Conservation (phyloP, 2,797 vertebrate species). For the Pipistrellus kuhlii region DNA sequence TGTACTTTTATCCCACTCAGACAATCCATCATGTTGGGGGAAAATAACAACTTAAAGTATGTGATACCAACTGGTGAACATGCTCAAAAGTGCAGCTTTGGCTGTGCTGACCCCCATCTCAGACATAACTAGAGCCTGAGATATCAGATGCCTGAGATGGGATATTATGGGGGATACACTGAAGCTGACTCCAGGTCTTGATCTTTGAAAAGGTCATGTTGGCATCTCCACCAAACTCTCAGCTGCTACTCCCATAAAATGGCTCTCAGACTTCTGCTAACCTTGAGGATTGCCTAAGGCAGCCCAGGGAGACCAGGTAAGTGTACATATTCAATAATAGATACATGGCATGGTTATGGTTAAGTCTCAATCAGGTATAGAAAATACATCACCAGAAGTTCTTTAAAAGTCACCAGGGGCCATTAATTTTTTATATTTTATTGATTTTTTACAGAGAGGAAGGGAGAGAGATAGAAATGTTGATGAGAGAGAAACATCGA, state of each 20-base stretch:
- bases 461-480: too few relatives aligned
- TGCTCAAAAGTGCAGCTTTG: constrained; percentile 45
- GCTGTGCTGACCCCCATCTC: too few relatives aligned
- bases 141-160: neutral
- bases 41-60: neutral
- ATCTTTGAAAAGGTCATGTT: neutral
- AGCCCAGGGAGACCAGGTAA: neutral
- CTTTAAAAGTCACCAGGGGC: constrained; percentile 14
- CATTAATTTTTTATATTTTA: too few relatives aligned
- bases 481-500: too few relatives aligned
- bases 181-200: neutral
- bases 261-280: neutral
- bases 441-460: too few relatives aligned
- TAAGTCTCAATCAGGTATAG: neutral
- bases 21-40: neutral
- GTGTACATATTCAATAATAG: neutral
- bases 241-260: neutral
- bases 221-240: neutral
- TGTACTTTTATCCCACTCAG: neutral
- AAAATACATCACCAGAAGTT: constrained; percentile 7
- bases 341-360: neutral
- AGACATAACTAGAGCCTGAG: neutral
- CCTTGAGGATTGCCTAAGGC: neutral
- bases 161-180: neutral
- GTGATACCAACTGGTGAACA: neutral